Evolutionary conservation across 1,140 invertebrate genomes (phyloP), one percentile per base, ranked within the genome.

Genomic region (Pogonomyrmex californicus): DNA sequence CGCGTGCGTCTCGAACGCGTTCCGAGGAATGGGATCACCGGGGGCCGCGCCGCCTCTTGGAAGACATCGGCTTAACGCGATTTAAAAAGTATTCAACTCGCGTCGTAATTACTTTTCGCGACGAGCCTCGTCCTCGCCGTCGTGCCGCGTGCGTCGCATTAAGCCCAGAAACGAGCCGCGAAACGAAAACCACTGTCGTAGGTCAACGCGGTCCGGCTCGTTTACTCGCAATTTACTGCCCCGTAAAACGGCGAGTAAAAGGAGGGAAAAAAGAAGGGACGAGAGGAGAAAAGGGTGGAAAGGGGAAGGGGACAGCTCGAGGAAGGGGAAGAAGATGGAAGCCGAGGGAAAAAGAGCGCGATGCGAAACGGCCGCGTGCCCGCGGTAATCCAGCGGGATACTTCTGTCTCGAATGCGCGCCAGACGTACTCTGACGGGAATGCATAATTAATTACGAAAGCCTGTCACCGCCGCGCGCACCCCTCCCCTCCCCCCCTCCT

Each of bases 81-180:
- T 83, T 83, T 83, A 83, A 83, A 83, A 83, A 83, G 79, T 83
- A 83, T 83, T 83, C 68, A 83, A 75, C 54, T 75, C 30, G 79
- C 68, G 54, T 49, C 54, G 79, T 75, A 83, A 83, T 83, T 83
- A 83, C 79, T 83, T 83, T 83, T n/a, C 79, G 33, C 54, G 47
- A 83, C 66, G 78, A 60, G 68, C 23, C 23, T 51, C 41, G 76
- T 62, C 58, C 23, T 30, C 49, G 65, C 33, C 38, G 79, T 73
- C 66, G 79, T 30, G 77, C 14, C 66, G 68, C 79, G 79, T 41
- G 79, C 51, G 54, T 73, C 54, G 68, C 79, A 83, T 83, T 83
- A 83, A 83, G 79, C 54, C 47, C 79, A 60, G 68, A 60, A 82
- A 82, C 65, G 79, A 82, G 79, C 68, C 79, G 79, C 79, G 66